A percentile compares a stretch with the other conserved stretches of the same genome.
Evolutionary conservation across 2,113 vertebrate species (phyloP).

Genomic region (Coptodon bakossiorum): DNA sequence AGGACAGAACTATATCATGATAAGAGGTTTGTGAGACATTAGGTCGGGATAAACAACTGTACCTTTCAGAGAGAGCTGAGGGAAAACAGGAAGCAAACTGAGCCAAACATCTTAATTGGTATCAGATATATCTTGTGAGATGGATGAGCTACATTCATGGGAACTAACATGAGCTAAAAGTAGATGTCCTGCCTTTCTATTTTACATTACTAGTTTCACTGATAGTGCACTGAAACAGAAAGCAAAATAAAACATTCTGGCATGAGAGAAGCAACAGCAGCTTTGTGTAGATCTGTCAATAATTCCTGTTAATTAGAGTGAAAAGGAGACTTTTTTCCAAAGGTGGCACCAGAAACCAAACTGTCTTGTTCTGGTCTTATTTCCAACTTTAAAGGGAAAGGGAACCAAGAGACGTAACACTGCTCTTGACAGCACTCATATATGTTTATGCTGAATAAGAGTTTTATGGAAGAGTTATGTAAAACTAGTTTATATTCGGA

Average conservation of each 20-base stretch:
- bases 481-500: too few relatives aligned
- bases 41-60: too few relatives aligned
- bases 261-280: fast-evolving
- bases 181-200: neutral
- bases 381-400: too few relatives aligned
- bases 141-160: fast-evolving
- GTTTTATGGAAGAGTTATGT: too few relatives aligned
- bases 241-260: fast-evolving
- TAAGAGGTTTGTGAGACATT: neutral
- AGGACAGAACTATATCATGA: neutral
- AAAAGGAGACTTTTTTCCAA: neutral
- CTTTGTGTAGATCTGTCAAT: neutral
- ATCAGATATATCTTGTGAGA: fast-evolving
- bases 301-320: neutral
- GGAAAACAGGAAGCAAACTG: too few relatives aligned
- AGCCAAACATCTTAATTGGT: neutral
- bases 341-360: neutral
- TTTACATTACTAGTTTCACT: neutral
- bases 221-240: fast-evolving
- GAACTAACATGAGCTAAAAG: fast-evolving
- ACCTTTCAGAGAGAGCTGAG: too few relatives aligned
- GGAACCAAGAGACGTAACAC: too few relatives aligned
- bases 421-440: too few relatives aligned
- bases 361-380: neutral
- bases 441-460: too few relatives aligned